Base-by-base conservation (phyloP, 2,888 invertebrate species). In the Luperina testacea region DNA sequence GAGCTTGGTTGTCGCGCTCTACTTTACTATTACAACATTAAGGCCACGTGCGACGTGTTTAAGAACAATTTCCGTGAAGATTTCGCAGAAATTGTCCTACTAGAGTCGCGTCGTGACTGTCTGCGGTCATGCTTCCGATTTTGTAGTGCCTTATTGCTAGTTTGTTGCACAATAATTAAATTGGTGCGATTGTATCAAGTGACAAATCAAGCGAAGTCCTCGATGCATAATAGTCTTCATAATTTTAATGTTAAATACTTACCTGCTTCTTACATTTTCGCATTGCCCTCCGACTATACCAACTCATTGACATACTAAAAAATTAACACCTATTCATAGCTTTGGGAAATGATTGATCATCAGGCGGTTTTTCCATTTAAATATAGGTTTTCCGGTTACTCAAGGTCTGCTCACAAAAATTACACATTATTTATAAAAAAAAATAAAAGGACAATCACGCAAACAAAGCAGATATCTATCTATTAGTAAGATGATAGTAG, bases 241-340 rank as follows among this genome's bases (percentile, higher is more conserved):
- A 6, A 17, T 65, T 63, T 38, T 11, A 51, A 38, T 74, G 32
- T 53, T 69, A 57, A 69, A 61, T 77, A 72, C 42, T 24, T 70
- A 70, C 20, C 20, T 32, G 17, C 32, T 64, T 11, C 13, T 64
- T 63, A 65, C 9, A 75, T 71, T 83, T 86, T 67, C 64, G 86
- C 78, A 71, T 65, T 72, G 79, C 78, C 87, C 83, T 74, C 20
- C 0, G 53, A 69, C 3, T 38, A 61, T 27, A 17, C 2, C 48
- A n/a, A 70, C 27, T 70, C 27, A 61, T 61, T 32, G 57, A 61
- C 45, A 24, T 42, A 11, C 51, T 61, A 64, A 61, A 78, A 74
- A 83, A 78, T 69, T 75, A 72, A 78, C 78, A 75, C 74, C 53
- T 45, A 38, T 51, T 86, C 32, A 24, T 61, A 69, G 7, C 15